phyloP scores from a whole-genome alignment of 2,113 vertebrate genomes.

The Rousettus leschenaultii region DNA sequence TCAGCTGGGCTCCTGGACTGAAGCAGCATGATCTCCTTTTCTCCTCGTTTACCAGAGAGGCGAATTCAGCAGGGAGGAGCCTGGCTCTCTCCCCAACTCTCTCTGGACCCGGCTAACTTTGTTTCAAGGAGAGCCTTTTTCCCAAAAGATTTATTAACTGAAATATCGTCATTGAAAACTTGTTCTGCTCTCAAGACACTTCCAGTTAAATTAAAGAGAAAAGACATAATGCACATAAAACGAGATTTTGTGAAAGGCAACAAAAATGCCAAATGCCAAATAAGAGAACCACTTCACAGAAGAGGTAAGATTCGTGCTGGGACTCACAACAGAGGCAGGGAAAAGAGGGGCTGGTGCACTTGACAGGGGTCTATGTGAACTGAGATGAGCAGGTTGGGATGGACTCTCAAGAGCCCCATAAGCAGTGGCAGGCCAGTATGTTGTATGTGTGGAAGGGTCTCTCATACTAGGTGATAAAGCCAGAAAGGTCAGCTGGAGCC shows the following conservation, averaged over 20 bases:
- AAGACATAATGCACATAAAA: background rate
- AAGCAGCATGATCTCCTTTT: background rate
- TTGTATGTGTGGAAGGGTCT: background rate
- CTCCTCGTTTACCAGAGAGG: background rate
- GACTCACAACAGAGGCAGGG: background rate
- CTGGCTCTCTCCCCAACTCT: background rate
- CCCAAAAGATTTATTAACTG: background rate
- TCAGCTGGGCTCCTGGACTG: background rate
- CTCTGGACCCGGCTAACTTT: background rate
- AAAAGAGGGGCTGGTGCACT: background rate
- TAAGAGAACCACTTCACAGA: background rate
- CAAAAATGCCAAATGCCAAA: conserved; percentile 2
- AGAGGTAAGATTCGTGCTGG: background rate
- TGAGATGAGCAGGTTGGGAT: background rate
- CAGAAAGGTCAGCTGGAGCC: background rate
- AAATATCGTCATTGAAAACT: background rate
- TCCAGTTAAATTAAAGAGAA: background rate
- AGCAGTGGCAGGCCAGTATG: background rate
- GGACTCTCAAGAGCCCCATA: background rate
- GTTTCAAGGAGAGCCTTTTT: conserved; percentile 7
- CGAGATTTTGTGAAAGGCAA: background rate
- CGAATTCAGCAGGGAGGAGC: background rate
- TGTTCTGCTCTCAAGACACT: background rate
- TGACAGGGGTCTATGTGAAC: background rate
- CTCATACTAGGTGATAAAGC: conserved; percentile 8